These are phyloP conservation scores for Panzeria rudis DNA, from an alignment of 2,888 invertebrate genomes.

Conservation along the genomic window DNA sequence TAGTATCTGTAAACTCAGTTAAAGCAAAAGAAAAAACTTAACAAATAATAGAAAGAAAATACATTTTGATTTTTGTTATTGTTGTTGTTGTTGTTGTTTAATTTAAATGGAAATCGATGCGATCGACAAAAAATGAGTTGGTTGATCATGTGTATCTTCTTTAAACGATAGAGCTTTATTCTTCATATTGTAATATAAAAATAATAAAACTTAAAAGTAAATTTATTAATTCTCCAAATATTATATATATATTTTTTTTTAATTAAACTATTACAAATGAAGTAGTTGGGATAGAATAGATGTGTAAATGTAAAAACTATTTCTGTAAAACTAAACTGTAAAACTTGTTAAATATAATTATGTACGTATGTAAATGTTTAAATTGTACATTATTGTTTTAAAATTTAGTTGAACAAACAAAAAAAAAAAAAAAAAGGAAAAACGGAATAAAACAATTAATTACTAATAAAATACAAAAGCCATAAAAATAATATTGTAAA, in stretches of 20 bases:
- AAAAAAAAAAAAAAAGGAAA: not conserved
- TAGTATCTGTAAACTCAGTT: conserved; percentile 43
- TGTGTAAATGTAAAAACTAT: not conserved
- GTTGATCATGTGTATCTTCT: not conserved
- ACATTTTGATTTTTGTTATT: conserved; percentile 57
- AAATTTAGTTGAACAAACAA: conserved; percentile 34
- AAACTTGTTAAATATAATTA: not conserved
- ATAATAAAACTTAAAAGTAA: conserved; percentile 41
- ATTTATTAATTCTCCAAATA: conserved; percentile 31
- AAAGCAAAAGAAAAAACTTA: conserved; percentile 49
- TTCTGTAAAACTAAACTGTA: no score
- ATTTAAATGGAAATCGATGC: conserved; percentile 40
- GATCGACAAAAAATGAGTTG: not conserved
- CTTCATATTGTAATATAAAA: not conserved
- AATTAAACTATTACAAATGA: conserved; percentile 41
- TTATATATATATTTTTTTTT: not conserved
- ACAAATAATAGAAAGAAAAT: conserved; percentile 72
- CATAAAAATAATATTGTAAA: conserved; percentile 25
- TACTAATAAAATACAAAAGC: conserved; percentile 30
- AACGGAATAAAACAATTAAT: conserved; percentile 25
- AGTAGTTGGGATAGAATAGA: conserved; percentile 14
- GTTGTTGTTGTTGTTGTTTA: conserved; percentile 24
- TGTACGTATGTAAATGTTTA: conserved; percentile 5
- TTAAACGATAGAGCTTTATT: not conserved
- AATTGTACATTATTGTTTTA: conserved; percentile 45